Conservation (phyloP, 1,140 invertebrate genomes). For the Anastrepha obliqua region DNA sequence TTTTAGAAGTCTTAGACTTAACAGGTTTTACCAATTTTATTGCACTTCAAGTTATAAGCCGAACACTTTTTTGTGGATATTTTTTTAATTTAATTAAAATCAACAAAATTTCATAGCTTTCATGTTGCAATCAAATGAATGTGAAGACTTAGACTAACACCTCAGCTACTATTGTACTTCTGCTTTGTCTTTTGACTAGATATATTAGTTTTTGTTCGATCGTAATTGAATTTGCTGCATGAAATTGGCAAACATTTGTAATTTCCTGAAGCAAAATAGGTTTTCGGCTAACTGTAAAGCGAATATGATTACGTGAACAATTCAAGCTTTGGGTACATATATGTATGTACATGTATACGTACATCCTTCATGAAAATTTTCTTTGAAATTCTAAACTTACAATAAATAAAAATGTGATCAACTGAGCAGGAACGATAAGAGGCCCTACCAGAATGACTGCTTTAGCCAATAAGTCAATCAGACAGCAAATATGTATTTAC, state of each 20-base stretch:
- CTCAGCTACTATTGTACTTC: not conserved
- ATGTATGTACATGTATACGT: not conserved
- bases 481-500: not conserved
- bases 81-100: too few species aligned
- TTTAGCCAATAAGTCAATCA: not conserved
- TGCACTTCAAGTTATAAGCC: too few species aligned
- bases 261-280: conserved; percentile 22
- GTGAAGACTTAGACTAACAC: too few species aligned
- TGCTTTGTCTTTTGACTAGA: not conserved
- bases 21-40: too few species aligned
- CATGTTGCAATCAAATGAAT: too few species aligned
- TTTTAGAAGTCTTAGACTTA: too few species aligned
- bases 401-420: not conserved
- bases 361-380: not conserved
- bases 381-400: not conserved
- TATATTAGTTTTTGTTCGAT: too few species aligned
- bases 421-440: not conserved
- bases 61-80: too few species aligned
- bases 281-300: not conserved
- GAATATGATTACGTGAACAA: not conserved
- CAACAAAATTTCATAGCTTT: too few species aligned
- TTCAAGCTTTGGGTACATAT: not conserved
- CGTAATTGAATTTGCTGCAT: conserved; percentile 13
- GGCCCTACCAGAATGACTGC: not conserved
- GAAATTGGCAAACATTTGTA: conserved; percentile 23